Evolutionary conservation across 2,113 vertebrate species (phyloP), one percentile per base, ranked within the genome.

Genomic region (Accipiter virgatus): DNA sequence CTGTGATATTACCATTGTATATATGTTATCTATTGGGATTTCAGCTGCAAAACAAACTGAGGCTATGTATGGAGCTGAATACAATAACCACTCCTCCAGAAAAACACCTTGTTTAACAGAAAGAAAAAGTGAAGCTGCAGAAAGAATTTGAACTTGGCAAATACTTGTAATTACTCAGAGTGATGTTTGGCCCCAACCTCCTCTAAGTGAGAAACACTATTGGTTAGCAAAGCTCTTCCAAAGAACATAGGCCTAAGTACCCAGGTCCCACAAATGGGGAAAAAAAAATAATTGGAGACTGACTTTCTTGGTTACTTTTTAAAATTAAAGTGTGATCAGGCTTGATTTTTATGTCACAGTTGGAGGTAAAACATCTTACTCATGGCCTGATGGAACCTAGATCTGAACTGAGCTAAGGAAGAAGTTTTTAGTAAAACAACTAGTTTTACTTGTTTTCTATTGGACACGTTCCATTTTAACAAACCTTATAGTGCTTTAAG

Each of bases 181-280:
- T 61, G 43, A 47, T 1, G 1, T 91, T 94, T 79, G 42, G 14
- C 34, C 11, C 6, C 13, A 47, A 5, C 50, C 25, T 26, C 13
- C 4, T 83, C 14, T 81, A 10, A 5, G 15, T 63, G 56, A 50
- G 47, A 63, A 91, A 25, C 7, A 7, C 9, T 4, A 11, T 3
- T 93, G 47, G 16, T 81, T 74, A 45, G 13, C 17, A 67, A 36
- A 86, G 11, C 25, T 86, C 21, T 91, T 88, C 38, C 55, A 32
- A 66, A 42, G 32, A 67, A 62, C 7, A 4, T 50, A 40, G 31
- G 7, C 0, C 0, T 42, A 65, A 75, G 9, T 75, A 66, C 6
- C 16, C 56, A 47, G 80, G 34, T 83, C 16, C 31, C 6, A 23
- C 31, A 53, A 74, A 9, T 11, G 32, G 18, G 19, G 8, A 15